phyloP scores from a whole-genome alignment of 2,113 vertebrate genomes.

The Todiramphus chloris region DNA sequence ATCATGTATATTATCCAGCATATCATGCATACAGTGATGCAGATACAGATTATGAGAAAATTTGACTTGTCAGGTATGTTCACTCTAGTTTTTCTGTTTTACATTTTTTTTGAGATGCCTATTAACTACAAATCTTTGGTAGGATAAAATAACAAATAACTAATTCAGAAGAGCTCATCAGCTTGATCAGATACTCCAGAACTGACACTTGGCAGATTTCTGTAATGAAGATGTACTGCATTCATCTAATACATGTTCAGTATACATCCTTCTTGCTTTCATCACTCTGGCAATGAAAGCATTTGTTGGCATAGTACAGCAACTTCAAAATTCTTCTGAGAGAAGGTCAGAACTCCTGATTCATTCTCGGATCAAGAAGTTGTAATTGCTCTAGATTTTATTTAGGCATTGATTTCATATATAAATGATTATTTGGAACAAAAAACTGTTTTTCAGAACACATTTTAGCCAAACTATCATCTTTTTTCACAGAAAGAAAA shows the following conservation, averaged over 20 bases:
- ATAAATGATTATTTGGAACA: not conserved
- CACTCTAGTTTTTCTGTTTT: not conserved
- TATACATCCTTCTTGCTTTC: not conserved
- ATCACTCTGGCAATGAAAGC: not conserved
- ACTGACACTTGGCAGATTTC: not conserved
- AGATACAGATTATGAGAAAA: not conserved
- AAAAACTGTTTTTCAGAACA: not conserved
- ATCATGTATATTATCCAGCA: not conserved
- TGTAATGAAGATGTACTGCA: not conserved
- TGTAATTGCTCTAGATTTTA: not conserved
- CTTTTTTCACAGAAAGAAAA: not conserved
- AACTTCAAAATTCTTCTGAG: not conserved
- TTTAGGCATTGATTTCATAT: not conserved
- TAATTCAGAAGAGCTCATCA: not conserved
- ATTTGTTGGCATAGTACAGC: not conserved
- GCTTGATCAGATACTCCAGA: not conserved
- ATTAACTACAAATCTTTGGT: not conserved
- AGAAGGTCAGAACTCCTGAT: not conserved
- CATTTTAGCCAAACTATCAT: not conserved
- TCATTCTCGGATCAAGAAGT: not conserved
- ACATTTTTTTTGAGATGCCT: not conserved
- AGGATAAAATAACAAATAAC: not conserved
- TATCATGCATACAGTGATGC: not conserved
- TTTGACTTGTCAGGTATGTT: not conserved
- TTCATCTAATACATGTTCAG: not conserved